phyloP scores from a whole-genome alignment of 2,797 vertebrate species.

The Sebastes matsubarae region DNA sequence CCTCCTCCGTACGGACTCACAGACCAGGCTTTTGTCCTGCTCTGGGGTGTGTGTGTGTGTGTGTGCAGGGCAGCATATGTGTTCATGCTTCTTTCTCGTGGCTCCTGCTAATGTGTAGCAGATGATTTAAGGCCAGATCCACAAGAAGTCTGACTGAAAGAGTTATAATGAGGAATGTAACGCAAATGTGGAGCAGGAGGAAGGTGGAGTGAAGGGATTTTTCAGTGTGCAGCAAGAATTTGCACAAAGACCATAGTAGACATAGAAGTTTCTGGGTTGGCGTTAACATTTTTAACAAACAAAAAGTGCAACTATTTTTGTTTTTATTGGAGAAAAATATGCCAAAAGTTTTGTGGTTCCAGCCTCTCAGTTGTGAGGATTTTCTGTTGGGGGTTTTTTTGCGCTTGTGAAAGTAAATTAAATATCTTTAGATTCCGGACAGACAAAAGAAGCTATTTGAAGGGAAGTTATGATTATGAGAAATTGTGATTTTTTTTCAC shows the following conservation, averaged over 20 bases:
- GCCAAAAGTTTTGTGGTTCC: neutral
- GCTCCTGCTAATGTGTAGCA: constrained; percentile 79
- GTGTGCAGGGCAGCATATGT: constrained; percentile 1
- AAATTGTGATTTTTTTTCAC: neutral
- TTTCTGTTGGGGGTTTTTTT: neutral
- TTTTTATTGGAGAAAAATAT: neutral
- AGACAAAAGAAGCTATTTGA: neutral
- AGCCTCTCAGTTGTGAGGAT: neutral
- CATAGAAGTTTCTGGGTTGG: neutral
- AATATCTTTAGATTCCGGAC: neutral
- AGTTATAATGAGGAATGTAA: constrained; percentile 70
- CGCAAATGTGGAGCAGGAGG: constrained; percentile 56
- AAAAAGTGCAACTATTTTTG: neutral
- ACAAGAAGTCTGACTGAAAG: constrained; percentile 61
- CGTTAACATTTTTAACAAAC: neutral
- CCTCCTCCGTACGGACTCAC: constrained; percentile 65
- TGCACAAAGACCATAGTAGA: neutral
- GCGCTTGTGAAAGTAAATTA: neutral
- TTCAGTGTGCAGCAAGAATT: neutral
- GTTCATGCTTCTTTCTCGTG: constrained; percentile 51
- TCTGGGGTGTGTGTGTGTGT: constrained; percentile 13
- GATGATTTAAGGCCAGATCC: constrained; percentile 74
- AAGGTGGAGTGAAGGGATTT: constrained; percentile 15
- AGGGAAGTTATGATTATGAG: neutral
- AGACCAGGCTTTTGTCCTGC: constrained; percentile 71